A percentile compares a stretch with the other conserved stretches of the same genome.
phyloP scores from a whole-genome alignment of 1,140 invertebrate species.

The Drosophila chauvacae region DNA sequence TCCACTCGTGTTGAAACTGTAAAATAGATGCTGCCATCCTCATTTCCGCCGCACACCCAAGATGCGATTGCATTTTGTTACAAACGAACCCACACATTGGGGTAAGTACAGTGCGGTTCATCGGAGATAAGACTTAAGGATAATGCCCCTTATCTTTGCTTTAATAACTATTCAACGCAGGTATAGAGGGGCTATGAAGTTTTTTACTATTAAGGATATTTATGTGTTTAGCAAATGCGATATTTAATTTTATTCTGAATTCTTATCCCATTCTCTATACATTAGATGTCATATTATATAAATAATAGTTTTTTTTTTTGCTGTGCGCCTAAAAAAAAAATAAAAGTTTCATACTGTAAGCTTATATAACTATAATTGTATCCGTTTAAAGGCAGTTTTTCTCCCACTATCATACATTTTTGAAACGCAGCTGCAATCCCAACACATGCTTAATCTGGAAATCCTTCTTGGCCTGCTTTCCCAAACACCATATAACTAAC shows the following conservation, averaged over 20 bases:
- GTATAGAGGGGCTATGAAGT: no score
- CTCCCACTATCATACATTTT: conserved; percentile 2
- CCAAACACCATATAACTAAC: conserved; percentile 50
- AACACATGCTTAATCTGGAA: conserved; percentile 49
- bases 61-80: conserved; percentile 53
- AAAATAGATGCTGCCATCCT: conserved; percentile 64
- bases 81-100: conserved; percentile 16
- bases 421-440: conserved; percentile 1
- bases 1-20: conserved; percentile 78
- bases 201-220: no score
- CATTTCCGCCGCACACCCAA: conserved; percentile 18
- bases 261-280: no score
- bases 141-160: not conserved
- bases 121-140: not conserved
- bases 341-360: not conserved
- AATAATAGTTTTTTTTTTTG: no score
- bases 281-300: no score
- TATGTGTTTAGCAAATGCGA: no score
- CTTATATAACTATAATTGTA: not conserved
- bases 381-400: not conserved
- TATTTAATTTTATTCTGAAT: no score
- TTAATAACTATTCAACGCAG: not conserved
- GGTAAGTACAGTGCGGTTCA: conserved; percentile 19
- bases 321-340: not conserved
- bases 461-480: conserved; percentile 53